phyloP scores from a whole-genome alignment of 2,888 invertebrate species.

The Celastrina argiolus region DNA sequence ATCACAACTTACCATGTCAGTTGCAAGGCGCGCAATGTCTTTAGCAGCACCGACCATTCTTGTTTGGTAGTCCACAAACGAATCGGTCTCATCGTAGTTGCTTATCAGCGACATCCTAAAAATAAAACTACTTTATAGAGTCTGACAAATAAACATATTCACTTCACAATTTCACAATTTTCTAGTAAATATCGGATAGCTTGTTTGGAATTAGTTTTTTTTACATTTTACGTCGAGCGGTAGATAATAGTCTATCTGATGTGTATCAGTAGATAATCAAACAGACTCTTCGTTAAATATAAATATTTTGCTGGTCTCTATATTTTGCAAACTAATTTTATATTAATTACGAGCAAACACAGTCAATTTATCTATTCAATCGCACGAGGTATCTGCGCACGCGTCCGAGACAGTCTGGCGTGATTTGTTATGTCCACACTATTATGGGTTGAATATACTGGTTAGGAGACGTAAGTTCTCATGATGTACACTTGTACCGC shows the following conservation, averaged over 20 bases:
- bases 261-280: too few species aligned
- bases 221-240: too few species aligned
- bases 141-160: not conserved
- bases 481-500: not conserved
- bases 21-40: constrained; percentile 93
- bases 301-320: not conserved
- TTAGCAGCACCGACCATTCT: constrained; percentile 96
- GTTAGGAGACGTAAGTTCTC: not conserved
- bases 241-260: too few species aligned
- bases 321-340: too few species aligned
- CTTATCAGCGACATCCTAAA: constrained; percentile 82
- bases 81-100: constrained; percentile 82
- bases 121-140: not conserved
- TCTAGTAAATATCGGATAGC: too few species aligned
- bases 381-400: constrained; percentile 6
- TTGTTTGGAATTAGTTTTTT: too few species aligned
- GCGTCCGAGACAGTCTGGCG: not conserved
- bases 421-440: constrained; percentile 15
- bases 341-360: not conserved
- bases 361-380: not conserved
- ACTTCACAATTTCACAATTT: too few species aligned
- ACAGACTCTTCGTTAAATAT: too few species aligned
- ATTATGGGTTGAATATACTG: not conserved
- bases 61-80: constrained; percentile 97
- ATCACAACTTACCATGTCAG: constrained; percentile 89